These are phyloP conservation scores for Eubasilissa splendida DNA, from an alignment of 2,888 invertebrate genomes.

Conservation along the genomic window DNA sequence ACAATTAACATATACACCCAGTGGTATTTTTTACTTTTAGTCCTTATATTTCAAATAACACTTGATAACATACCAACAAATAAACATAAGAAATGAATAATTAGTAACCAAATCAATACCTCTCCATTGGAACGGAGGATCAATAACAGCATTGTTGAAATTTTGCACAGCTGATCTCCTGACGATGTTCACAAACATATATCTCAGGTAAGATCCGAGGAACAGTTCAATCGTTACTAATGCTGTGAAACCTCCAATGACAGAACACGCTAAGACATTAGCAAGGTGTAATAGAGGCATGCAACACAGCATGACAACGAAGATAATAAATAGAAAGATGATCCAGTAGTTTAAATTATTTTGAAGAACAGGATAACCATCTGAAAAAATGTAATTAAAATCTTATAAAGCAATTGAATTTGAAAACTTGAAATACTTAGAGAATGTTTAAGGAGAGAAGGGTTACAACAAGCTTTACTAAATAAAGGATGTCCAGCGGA, in stretches of 20 bases:
- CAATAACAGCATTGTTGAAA: slow-evolving; percentile 74
- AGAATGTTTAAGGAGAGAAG: no score
- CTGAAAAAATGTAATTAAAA: slow-evolving; percentile 64
- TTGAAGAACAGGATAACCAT: slow-evolving; percentile 66
- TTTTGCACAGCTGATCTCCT: slow-evolving; percentile 74
- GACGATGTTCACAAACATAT: slow-evolving; percentile 78
- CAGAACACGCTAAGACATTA: slow-evolving; percentile 76
- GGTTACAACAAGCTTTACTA: no score
- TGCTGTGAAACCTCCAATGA: slow-evolving; percentile 77
- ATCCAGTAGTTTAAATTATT: slow-evolving; percentile 77
- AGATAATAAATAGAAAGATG: slow-evolving; percentile 71
- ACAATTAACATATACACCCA: no score
- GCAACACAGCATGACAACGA: slow-evolving; percentile 69
- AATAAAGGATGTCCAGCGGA: no score
- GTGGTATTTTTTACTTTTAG: no score
- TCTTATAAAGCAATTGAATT: neutral
- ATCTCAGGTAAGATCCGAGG: slow-evolving; percentile 77
- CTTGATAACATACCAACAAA: neutral
- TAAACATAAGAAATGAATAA: slow-evolving; percentile 50
- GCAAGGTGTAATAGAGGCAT: slow-evolving; percentile 70
- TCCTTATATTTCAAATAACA: no score
- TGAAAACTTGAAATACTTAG: no score
- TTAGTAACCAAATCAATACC: slow-evolving; percentile 66
- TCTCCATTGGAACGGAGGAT: slow-evolving; percentile 74
- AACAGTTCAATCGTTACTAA: slow-evolving; percentile 78